Conservation (phyloP, 2,888 invertebrate genomes). For the Tachina grossa region DNA sequence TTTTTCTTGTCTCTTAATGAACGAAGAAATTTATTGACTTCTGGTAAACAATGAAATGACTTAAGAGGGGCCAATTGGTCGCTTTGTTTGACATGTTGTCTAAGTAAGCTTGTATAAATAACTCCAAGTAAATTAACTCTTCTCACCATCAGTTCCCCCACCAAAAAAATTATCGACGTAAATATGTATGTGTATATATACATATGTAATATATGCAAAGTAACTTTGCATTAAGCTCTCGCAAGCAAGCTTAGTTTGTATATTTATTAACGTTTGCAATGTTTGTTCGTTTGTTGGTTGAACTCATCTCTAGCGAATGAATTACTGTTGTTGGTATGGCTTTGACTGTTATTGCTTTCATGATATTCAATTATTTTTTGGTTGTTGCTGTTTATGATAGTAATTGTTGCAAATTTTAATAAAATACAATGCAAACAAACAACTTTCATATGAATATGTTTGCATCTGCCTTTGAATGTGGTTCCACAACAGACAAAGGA, state of each 20-base stretch:
- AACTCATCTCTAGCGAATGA: neutral
- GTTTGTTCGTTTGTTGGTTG: neutral
- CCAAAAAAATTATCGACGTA: neutral
- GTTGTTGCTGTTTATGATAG: slow-evolving; percentile 55
- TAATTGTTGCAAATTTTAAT: slow-evolving; percentile 65
- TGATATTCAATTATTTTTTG: slow-evolving; percentile 8
- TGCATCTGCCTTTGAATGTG: neutral
- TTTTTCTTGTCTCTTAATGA: too few relatives aligned
- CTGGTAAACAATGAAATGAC: too few relatives aligned
- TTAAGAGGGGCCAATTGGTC: too few relatives aligned
- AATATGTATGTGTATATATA: neutral
- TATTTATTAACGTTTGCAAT: neutral
- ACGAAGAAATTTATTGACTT: too few relatives aligned
- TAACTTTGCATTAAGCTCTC: neutral
- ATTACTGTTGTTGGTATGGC: neutral
- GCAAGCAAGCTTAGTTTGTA: neutral
- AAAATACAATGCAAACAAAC: slow-evolving; percentile 3
- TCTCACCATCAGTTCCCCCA: neutral
- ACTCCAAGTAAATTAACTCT: neutral
- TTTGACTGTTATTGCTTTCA: slow-evolving; percentile 37
- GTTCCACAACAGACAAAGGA: slow-evolving; percentile 34
- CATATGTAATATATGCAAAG: neutral
- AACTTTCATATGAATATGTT: neutral
- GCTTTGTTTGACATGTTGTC: too few relatives aligned
- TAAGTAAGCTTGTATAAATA: neutral